A percentile compares a stretch with the other conserved stretches of the same genome.
These are phyloP conservation scores for Campylorhamphus procurvoides DNA, from an alignment of 2,113 vertebrate genomes.

Conservation along the genomic window DNA sequence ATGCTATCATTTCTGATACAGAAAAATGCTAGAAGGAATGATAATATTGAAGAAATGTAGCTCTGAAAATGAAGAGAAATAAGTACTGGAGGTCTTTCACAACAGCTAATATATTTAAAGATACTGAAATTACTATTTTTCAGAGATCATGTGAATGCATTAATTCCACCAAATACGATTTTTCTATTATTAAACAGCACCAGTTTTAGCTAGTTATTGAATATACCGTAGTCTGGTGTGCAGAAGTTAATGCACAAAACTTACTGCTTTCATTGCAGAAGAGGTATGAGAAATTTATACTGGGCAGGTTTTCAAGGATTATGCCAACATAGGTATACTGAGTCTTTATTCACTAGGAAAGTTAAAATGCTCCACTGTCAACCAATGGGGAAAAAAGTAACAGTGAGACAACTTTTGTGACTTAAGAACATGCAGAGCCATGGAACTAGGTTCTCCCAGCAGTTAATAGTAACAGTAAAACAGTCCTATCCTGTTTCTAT, in stretches of 20 bases:
- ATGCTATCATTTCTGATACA: not conserved
- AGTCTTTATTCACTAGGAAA: not conserved
- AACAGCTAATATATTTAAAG: not conserved
- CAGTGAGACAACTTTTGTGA: not conserved
- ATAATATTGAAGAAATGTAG: not conserved
- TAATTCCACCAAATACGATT: not conserved
- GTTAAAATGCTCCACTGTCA: not conserved
- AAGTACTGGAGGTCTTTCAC: not conserved
- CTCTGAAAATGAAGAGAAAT: not conserved
- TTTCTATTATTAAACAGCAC: not conserved
- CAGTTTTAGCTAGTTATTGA: not conserved
- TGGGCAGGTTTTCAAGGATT: not conserved
- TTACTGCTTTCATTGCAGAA: not conserved
- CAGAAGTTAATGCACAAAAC: not conserved
- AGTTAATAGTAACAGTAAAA: not conserved
- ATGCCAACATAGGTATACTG: not conserved
- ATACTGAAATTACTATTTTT: not conserved
- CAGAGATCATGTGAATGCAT: not conserved
- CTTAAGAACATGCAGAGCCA: not conserved
- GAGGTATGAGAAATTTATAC: not conserved
- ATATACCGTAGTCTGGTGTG: not conserved
- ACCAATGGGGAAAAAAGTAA: not conserved
- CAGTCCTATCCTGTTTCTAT: not conserved
- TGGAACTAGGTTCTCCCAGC: not conserved
- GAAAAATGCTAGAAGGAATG: not conserved